phyloP scores from a whole-genome alignment of 2,113 vertebrate genomes.

The Echinops telfairi region DNA sequence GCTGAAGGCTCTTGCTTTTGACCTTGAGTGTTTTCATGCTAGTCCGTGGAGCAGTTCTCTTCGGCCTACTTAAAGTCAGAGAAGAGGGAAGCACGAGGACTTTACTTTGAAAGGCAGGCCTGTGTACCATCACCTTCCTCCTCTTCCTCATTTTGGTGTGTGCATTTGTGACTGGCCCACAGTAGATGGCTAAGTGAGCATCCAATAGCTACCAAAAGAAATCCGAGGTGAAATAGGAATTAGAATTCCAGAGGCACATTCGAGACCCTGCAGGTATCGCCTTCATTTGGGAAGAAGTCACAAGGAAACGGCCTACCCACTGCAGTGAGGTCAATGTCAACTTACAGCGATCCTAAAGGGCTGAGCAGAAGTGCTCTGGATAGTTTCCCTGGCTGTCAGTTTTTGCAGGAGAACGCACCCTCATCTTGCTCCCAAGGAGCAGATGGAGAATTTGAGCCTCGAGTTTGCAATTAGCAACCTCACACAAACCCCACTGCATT shows the following conservation, averaged over 20 bases:
- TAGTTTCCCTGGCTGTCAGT: too few species aligned
- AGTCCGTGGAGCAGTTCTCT: conserved; percentile 50
- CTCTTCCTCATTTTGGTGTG: conserved; percentile 43
- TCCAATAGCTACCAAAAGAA: conserved; percentile 12
- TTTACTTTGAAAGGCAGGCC: conserved; percentile 8
- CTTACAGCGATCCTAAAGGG: too few species aligned
- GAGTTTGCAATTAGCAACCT: too few species aligned
- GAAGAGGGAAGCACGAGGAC: neutral
- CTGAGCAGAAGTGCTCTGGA: too few species aligned
- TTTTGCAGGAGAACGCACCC: too few species aligned
- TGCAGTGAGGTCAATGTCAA: too few species aligned
- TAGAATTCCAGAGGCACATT: conserved; percentile 22
- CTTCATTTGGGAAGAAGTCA: conserved; percentile 43
- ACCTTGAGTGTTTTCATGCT: conserved; percentile 44
- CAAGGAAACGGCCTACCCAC: too few species aligned
- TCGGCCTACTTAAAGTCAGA: conserved; percentile 67
- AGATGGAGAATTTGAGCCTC: too few species aligned
- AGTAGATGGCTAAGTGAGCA: conserved; percentile 12
- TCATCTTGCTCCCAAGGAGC: too few species aligned
- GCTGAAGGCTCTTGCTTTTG: conserved; percentile 53
- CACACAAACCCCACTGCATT: too few species aligned
- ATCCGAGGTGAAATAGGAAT: conserved; percentile 31
- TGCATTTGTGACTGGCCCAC: neutral
- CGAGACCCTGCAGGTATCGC: neutral
- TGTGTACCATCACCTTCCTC: neutral